Evolutionary conservation across 2,797 vertebrate species (phyloP).

Genomic region (Micropoecilia bifurca): DNA sequence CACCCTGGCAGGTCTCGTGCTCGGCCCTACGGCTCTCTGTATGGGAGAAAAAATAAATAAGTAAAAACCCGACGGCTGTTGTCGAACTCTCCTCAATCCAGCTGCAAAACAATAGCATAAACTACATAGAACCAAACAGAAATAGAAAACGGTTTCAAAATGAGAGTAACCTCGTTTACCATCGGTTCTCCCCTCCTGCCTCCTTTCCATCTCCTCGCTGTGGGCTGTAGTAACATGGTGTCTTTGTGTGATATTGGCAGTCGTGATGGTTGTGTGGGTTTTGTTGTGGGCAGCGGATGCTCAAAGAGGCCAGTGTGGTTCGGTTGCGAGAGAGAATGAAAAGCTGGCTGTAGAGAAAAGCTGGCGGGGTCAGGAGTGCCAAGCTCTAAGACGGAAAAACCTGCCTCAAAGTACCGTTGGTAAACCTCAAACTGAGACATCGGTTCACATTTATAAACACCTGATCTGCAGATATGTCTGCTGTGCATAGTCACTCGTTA

Average conservation of each 20-base stretch:
- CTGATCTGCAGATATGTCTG: not conserved
- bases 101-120: slow-evolving; percentile 9
- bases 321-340: slow-evolving; percentile 49
- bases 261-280: slow-evolving; percentile 70
- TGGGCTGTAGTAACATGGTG: slow-evolving; percentile 75
- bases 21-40: slow-evolving; percentile 40
- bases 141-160: slow-evolving; percentile 51
- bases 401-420: slow-evolving; percentile 25
- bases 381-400: slow-evolving; percentile 19
- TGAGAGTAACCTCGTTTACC: slow-evolving; percentile 41
- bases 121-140: slow-evolving; percentile 42
- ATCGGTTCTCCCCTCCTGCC: slow-evolving; percentile 20
- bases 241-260: slow-evolving; percentile 75
- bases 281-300: slow-evolving; percentile 73
- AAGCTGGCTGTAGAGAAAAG: slow-evolving; percentile 40
- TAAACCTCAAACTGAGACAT: slow-evolving; percentile 6
- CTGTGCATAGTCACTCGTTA: not conserved
- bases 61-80: not conserved
- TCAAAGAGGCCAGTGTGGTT: slow-evolving; percentile 76
- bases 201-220: slow-evolving; percentile 43
- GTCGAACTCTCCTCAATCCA: not conserved
- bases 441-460: not conserved
- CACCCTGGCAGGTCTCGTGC: slow-evolving; percentile 69
- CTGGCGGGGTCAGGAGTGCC: slow-evolving; percentile 12
- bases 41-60: slow-evolving; percentile 7